Evolutionary conservation across 2,113 vertebrate species (phyloP), one percentile per base, ranked within the genome.

Genomic region (Edolisoma coerulescens): DNA sequence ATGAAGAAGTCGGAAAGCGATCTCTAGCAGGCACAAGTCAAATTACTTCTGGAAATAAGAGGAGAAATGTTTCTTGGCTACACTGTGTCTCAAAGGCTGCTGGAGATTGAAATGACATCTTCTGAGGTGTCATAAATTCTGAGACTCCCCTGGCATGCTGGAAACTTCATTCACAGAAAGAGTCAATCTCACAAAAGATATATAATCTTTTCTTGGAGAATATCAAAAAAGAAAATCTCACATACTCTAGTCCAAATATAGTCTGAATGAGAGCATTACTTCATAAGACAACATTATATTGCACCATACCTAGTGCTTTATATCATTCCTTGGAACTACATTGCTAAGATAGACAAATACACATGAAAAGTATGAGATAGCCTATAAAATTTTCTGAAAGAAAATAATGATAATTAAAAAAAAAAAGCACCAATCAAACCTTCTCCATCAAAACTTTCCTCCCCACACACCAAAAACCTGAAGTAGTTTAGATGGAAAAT

Each of bases 381-480:
- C 7, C 60, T 27, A 8, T 8, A 70, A 17, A 78, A 54, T 70
- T 78, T 90, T 75, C 23, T 39, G 26, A 50, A 73, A 39, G 3
- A 81, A 82, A 87, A 69, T 47, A 41, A 49, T 28, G 4, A 21
- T 32, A 35, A 37, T 53, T 16, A 4, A 8, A 10, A 49, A 44
- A 44, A 39, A 39, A 80, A 75, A 32, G 7, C 2, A 44, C 14
- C 6, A 67, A 45, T 12, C 16, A 74, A 86, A 37, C 2, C 5
- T 47, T 65, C n/a, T 65, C 19, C 20, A 42, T 53, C 22, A 50
- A 60, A 75, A 45, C 5, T 26, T 53, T 37, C 10, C 3, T 5
- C 1, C 1, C 7, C 7, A 13, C 13, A 5, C 3, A 22, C 7
- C 7, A 20, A 69, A 59, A 60, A 73, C 0, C 9, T 39, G 10